Evolutionary conservation across 1,140 invertebrate genomes (phyloP), one percentile per base, ranked within the genome.

Genomic region (Argopecten irradians): DNA sequence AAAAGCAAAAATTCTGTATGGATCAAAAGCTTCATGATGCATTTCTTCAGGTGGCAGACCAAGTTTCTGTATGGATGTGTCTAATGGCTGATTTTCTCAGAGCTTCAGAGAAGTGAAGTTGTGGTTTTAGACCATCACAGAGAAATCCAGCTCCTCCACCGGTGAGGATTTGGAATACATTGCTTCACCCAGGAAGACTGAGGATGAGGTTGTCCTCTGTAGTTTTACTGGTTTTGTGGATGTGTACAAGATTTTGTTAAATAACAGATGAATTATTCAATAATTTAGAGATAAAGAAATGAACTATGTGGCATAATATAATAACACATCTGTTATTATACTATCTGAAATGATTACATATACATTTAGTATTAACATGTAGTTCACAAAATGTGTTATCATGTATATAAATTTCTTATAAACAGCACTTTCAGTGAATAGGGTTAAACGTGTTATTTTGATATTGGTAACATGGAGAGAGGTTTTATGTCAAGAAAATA

Each of bases 11-110:
- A 99, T 99, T n/a, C n/a, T n/a, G n/a, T n/a, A n/a, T n/a, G n/a
- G 99, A 99, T 95, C 99, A 99, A 95, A 99, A 99, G 94, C 96
- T 99, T 39, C 99, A 99, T 93, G 99, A 99, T 95, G 99, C 99
- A n/a, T 0, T 99, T 99, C 96, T 99, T 99, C 96, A 98, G 98
- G 94, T 99, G 98, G 98, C 99, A 99, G 95, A 99, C 98, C 0
- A 99, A 99, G 95, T 99, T 99, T 39, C 41, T 39, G 22, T 16
- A 19, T 43, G 32, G 13, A 16, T 34, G 7, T 11, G 34, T 71
- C 19, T 46, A 35, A n/a, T 34, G 2, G 34, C 28, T 41, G 9
- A 22, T n/a, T 43, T 71, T 46, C 33, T 55, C 85, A 46, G 9
- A 34, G 34, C 22, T 71, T 86, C 19, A 34, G 35, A 34, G 46